Conservation (phyloP, 2,113 vertebrate genomes). For the Phoenicopterus ruber region DNA sequence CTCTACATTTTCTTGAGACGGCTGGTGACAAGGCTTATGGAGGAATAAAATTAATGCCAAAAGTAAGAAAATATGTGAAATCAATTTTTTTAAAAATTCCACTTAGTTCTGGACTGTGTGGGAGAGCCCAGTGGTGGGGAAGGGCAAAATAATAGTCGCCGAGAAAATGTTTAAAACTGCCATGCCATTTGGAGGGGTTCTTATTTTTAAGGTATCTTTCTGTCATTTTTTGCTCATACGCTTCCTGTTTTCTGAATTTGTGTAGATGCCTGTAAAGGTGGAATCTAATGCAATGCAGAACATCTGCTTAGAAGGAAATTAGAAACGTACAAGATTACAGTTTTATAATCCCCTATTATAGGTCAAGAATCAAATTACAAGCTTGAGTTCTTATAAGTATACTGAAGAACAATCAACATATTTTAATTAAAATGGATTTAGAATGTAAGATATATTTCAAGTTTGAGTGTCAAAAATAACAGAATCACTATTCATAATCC, state of each 20-base stretch:
- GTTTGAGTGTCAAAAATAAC: neutral
- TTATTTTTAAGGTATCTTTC: neutral
- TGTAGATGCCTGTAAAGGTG: neutral
- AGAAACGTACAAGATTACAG: neutral
- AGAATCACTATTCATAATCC: neutral
- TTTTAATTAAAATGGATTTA: conserved; percentile 7
- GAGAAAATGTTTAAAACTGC: neutral
- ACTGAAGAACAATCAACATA: neutral
- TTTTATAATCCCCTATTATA: neutral
- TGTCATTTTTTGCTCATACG: neutral
- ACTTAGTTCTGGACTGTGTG: neutral
- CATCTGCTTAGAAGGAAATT: neutral
- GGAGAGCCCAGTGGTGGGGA: neutral
- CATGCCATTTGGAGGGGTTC: neutral
- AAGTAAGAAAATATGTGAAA: neutral
- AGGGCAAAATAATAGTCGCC: neutral
- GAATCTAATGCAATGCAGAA: neutral
- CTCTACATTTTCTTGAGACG: neutral
- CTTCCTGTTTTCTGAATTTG: neutral
- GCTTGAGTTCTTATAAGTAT: neutral
- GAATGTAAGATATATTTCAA: neutral
- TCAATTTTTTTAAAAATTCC: neutral
- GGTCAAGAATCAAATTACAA: neutral
- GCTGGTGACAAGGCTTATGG: neutral
- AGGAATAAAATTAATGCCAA: neutral